These are phyloP conservation scores for Phyllostomus hastatus DNA, from an alignment of 2,113 vertebrate species.

Conservation along the genomic window DNA sequence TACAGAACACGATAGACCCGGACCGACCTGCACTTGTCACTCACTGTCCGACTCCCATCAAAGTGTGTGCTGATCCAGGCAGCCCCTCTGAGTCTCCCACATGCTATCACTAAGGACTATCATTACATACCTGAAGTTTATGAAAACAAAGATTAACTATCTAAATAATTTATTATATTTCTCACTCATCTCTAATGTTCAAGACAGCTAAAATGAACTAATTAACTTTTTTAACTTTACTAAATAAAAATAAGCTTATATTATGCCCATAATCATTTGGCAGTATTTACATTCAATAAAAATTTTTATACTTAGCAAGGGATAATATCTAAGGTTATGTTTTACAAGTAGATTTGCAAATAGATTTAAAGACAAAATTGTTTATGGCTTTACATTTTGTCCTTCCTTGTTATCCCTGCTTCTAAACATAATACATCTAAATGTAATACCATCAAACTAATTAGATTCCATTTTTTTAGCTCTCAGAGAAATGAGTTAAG, in stretches of 20 bases:
- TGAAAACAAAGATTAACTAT: slow-evolving; percentile 33
- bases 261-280: slow-evolving; percentile 13
- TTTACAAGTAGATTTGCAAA: background rate
- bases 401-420: background rate
- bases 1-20: background rate
- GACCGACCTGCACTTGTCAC: background rate
- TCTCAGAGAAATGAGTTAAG: background rate
- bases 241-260: slow-evolving; percentile 42
- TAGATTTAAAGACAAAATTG: background rate
- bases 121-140: slow-evolving; percentile 23
- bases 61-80: background rate
- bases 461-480: background rate
- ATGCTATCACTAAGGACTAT: background rate
- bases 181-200: background rate
- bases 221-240: background rate
- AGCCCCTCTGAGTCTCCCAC: background rate
- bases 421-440: background rate
- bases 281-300: slow-evolving; percentile 7
- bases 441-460: background rate
- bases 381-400: background rate
- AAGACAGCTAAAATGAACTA: slow-evolving; percentile 33
- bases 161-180: slow-evolving; percentile 30
- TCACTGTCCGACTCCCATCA: background rate
- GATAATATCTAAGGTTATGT: background rate
- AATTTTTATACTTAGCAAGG: background rate